phyloP scores from a whole-genome alignment of 1,140 invertebrate genomes.

The Saxidomus purpurata region DNA sequence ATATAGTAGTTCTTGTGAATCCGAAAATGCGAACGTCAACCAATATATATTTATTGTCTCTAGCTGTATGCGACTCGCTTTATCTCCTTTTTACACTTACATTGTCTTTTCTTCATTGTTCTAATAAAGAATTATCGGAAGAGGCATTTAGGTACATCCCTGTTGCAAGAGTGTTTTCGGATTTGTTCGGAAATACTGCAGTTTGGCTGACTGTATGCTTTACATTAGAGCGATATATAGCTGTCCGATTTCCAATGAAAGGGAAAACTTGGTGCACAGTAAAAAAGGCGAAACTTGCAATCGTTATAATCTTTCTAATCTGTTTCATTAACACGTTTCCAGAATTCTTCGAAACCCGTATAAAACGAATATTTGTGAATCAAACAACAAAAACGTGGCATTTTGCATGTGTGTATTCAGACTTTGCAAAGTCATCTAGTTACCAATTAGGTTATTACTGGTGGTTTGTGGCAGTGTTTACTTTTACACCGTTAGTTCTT shows the following conservation, averaged over 20 bases:
- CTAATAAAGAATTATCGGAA: conserved; percentile 58
- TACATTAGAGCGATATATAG: conserved; percentile 93
- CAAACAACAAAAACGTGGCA: neutral
- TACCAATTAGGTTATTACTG: conserved; percentile 90
- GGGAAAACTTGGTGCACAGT: conserved; percentile 91
- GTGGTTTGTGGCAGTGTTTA: conserved; percentile 90
- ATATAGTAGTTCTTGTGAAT: conserved; percentile 88
- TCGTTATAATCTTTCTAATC: conserved; percentile 66
- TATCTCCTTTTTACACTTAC: conserved; percentile 89
- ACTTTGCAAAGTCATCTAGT: conserved; percentile 86
- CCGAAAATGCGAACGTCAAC: conserved; percentile 92
- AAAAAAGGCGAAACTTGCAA: conserved; percentile 78
- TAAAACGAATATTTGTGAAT: conserved; percentile 45
- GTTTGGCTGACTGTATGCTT: conserved; percentile 93
- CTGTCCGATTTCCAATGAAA: conserved; percentile 92
- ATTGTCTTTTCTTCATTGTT: conserved; percentile 77
- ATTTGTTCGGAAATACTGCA: conserved; percentile 90
- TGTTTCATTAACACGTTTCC: conserved; percentile 78
- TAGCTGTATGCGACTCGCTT: conserved; percentile 91
- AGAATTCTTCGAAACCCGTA: conserved; percentile 79
- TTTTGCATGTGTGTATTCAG: conserved; percentile 76
- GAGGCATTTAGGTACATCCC: conserved; percentile 85
- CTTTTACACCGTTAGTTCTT: conserved; percentile 90
- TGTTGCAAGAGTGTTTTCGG: conserved; percentile 89
- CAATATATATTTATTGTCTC: conserved; percentile 91